Evolutionary conservation across 1,140 invertebrate species (phyloP), one percentile per base, ranked within the genome.

Genomic region (Drosophila sucinea): DNA sequence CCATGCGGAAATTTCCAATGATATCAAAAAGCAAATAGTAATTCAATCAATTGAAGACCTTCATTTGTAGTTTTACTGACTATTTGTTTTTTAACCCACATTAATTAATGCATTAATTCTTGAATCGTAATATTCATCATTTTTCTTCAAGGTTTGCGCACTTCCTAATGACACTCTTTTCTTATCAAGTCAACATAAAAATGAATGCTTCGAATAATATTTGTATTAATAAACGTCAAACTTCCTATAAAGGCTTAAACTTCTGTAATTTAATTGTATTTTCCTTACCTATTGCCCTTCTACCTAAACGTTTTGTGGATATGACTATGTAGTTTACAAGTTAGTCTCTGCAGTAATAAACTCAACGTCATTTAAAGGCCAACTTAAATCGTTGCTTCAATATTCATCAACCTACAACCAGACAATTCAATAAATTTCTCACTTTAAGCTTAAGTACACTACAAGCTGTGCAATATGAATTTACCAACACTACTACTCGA

Each of bases 381-480:
- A 8, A 51, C 7, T 51, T 27, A 25, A 51, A 51, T 10, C 2
- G 44, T 27, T 38, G 35, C 35, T 38, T 38, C 35, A 38, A 35
- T 35, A 35, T 35, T 35, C 10, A 0, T 8, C 33, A 41, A 41
- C 4, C 40, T 4, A 41, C 6, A 25, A 23, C 44, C 6, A 6
- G 44, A 57, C 30, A n/a, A 17, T 35, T 58, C 17, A 58, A 23
- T 58, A 23, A 58, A 58, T 35, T 35, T 35, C 23, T 17, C 29
- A 60, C 44, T 71, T 51, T 51, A 51, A 47, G 25, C 44, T 7
- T 47, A 47, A 23, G 35, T 38, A 38, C 35, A 11, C 35, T 38
- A 10, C 35, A 54, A 73, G 51, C 41, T 10, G 44, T 11, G 47
- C 25, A 41, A 69, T 76, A 76, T 76, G 58, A 76, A 76, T 76